Conservation (phyloP, 2,888 invertebrate genomes). For the Cephus spinipes region DNA sequence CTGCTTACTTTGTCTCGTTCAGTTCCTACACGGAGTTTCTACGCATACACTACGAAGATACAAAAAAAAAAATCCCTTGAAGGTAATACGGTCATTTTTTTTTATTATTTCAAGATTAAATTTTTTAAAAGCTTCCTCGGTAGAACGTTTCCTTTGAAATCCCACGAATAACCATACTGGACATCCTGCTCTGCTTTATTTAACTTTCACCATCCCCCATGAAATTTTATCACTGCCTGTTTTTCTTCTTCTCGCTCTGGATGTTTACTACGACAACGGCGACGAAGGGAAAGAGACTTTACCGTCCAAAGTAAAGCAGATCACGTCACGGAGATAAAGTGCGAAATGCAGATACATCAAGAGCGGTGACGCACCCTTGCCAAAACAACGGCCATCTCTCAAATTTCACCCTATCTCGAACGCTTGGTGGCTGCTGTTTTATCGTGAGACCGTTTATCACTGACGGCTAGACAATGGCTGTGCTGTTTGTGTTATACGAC, state of each 20-base stretch:
- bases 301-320: slow-evolving; percentile 11
- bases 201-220: background rate
- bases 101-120: background rate
- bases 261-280: background rate
- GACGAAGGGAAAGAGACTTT: background rate
- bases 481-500: slow-evolving; percentile 45
- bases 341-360: slow-evolving; percentile 18
- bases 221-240: background rate
- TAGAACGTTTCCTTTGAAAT: background rate
- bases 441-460: slow-evolving; percentile 59
- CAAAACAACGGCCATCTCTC: slow-evolving; percentile 49
- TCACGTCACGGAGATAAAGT: slow-evolving; percentile 16
- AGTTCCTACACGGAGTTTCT: background rate
- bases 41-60: background rate
- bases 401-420: slow-evolving; percentile 35
- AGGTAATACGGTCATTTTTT: background rate
- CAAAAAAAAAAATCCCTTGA: background rate
- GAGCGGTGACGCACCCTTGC: slow-evolving; percentile 15
- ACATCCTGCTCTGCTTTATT: background rate
- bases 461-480: slow-evolving; percentile 54
- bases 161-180: background rate
- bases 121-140: background rate
- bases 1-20: background rate
- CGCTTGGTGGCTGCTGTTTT: slow-evolving; percentile 48
- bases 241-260: background rate